Evolutionary conservation across 2,888 invertebrate species (phyloP).

Genomic region (Catocala nupta): DNA sequence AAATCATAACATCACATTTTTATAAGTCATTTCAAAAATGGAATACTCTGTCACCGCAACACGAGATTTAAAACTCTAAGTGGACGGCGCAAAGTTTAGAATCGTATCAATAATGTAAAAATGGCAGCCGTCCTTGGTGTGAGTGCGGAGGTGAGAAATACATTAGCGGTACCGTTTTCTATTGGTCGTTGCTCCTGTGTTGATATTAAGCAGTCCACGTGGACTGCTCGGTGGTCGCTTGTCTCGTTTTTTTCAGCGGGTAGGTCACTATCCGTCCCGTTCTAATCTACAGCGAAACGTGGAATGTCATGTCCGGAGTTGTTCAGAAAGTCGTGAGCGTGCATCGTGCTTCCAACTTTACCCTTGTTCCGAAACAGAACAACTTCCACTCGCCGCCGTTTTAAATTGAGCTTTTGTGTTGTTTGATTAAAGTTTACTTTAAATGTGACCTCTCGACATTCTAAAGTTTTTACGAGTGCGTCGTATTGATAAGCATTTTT

Average conservation of each 20-base stretch:
- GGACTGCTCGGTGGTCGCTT: constrained; percentile 83
- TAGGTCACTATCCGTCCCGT: constrained; percentile 83
- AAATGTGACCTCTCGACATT: constrained; percentile 31
- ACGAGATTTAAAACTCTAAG: constrained; percentile 73
- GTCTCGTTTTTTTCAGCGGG: constrained; percentile 85
- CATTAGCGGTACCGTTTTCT: constrained; percentile 87
- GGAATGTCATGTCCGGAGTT: constrained; percentile 88
- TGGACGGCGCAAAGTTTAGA: constrained; percentile 68
- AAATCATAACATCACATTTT: constrained; percentile 65
- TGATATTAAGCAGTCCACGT: constrained; percentile 87
- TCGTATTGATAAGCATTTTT: constrained; percentile 86
- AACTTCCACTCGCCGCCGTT: constrained; percentile 56
- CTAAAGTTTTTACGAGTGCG: constrained; percentile 57
- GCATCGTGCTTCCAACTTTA: constrained; percentile 85
- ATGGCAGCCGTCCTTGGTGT: constrained; percentile 80
- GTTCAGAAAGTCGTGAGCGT: constrained; percentile 88
- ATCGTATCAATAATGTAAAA: constrained; percentile 73
- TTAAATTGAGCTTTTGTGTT: constrained; percentile 54
- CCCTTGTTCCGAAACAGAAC: constrained; percentile 65
- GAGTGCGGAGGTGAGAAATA: constrained; percentile 88
- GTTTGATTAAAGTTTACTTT: constrained; percentile 59
- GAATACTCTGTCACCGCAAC: constrained; percentile 61
- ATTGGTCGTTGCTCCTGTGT: constrained; percentile 87
- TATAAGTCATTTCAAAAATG: constrained; percentile 78
- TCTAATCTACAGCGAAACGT: constrained; percentile 87